A percentile compares a stretch with the other conserved stretches of the same genome.
Conservation (phyloP, 2,113 vertebrate species). For the Scophthalmus maximus region DNA sequence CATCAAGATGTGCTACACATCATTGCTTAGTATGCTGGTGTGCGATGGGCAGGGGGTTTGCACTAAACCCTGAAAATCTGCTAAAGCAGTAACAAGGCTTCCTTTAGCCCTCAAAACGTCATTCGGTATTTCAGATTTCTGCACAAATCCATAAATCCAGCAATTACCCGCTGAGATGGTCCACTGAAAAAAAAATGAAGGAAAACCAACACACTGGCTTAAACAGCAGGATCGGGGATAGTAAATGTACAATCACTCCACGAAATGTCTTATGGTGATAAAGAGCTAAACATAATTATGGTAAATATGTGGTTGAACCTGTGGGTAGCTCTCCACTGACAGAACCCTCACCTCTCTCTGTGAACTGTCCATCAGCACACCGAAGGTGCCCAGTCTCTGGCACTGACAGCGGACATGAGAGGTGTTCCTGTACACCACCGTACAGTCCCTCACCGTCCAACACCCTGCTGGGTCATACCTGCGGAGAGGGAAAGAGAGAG, state of each 20-base stretch:
- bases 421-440: constrained; percentile 93
- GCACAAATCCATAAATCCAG: not conserved
- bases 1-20: not conserved
- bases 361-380: constrained; percentile 97
- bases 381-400: constrained; percentile 94
- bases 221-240: not conserved
- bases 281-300: not conserved
- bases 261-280: not conserved
- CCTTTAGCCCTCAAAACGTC: constrained; percentile 16
- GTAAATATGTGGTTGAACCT: not conserved
- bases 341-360: constrained; percentile 90
- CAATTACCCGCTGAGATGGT: constrained; percentile 10
- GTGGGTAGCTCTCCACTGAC: constrained; percentile 1
- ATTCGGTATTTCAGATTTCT: constrained; percentile 15
- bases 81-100: constrained; percentile 39
- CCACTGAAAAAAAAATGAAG: not conserved
- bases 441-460: constrained; percentile 95
- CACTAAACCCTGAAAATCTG: constrained; percentile 8
- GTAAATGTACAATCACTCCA: not conserved
- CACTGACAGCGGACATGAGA: constrained; percentile 98
- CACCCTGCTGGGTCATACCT: constrained; percentile 89
- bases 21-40: constrained; percentile 31
- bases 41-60: not conserved
- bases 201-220: too few relatives aligned
- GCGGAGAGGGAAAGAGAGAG: constrained; percentile 42